Evolutionary conservation across 2,888 invertebrate species (phyloP).

Genomic region (Pelosia muscerda): DNA sequence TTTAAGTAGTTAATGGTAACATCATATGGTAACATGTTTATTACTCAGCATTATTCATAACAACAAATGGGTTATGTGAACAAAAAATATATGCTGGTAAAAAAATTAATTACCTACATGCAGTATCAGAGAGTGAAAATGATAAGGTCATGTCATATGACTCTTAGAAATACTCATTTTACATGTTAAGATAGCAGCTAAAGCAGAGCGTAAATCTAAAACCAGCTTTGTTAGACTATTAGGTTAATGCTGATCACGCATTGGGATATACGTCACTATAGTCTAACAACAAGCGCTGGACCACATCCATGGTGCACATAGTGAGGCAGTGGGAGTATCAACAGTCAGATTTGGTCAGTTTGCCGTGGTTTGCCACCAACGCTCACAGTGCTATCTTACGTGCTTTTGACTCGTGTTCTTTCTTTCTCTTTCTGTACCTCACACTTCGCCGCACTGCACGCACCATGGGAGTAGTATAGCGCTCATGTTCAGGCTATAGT

Average conservation of each 20-base stretch:
- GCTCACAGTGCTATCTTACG: too few relatives aligned
- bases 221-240: constrained; percentile 41
- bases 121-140: constrained; percentile 30
- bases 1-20: constrained; percentile 80
- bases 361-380: too few relatives aligned
- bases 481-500: too few relatives aligned
- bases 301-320: too few relatives aligned
- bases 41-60: constrained; percentile 56
- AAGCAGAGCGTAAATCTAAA: constrained; percentile 46
- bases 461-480: too few relatives aligned
- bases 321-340: too few relatives aligned
- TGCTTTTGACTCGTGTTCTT: too few relatives aligned
- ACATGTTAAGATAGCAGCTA: constrained; percentile 45
- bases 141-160: constrained; percentile 45
- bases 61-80: constrained; percentile 42
- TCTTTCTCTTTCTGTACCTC: too few relatives aligned
- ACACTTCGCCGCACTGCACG: too few relatives aligned
- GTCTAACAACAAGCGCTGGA: too few relatives aligned
- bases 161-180: constrained; percentile 32
- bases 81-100: constrained; percentile 37
- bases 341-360: too few relatives aligned
- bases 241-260: constrained; percentile 31
- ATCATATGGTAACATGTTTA: constrained; percentile 50
- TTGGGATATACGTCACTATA: constrained; percentile 25
- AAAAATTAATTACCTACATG: constrained; percentile 20